Base-by-base conservation (phyloP, 92 coral and sea anemone species). In the Umimayanthus kanabou region DNA sequence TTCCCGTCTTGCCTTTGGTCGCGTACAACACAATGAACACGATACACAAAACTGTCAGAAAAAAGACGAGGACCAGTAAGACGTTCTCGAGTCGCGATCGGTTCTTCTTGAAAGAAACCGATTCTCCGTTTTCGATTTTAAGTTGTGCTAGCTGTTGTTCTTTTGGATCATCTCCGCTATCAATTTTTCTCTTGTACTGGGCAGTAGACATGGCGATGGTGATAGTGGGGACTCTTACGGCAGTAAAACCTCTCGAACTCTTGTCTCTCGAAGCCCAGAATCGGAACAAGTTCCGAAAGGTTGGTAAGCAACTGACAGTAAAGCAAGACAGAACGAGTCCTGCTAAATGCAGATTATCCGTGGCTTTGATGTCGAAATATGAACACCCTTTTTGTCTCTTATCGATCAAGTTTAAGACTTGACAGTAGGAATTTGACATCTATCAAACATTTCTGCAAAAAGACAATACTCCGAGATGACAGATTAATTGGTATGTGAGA, bases 21-120 rank as follows among this genome's bases (percentile, higher is more conserved):
- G 87, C 89, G 77, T 84, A 89, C 33, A 91, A 70, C 53, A 50
- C 91, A 73, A 88, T 73, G 71, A 91, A 91, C 30, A 91, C 81
- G 28, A 88, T 61, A 43, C 73, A 58, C 58, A 91, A 39, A 43
- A 88, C 84, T 22, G 77, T 37, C 15, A 91, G 89, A 5, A 91
- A 18, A 61, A 85, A 16, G 25, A 88, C 78, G 2, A 64, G 86
- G 11, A 75, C 55, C 39, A 91, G 74, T 89, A 91, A 79, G 39
- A 67, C 39, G 33, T 85, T 85, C 89, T 85, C 93, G n/a, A 90
- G 93, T 49, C 90, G 87, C 30, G 93, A 70, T 20, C 66, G 42
- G 28, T 39, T 29, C 57, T 28, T 28, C 73, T 83, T 29, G 87
- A 40, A 26, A 29, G 9, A 30, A 14, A 47, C 1, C 22, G 73